Percentiles rank a stretch among this genome's conserved stretches.
These are phyloP conservation scores for Callyntrura sp. DNA, from an alignment of 2,888 invertebrate genomes.

Conservation along the genomic window DNA sequence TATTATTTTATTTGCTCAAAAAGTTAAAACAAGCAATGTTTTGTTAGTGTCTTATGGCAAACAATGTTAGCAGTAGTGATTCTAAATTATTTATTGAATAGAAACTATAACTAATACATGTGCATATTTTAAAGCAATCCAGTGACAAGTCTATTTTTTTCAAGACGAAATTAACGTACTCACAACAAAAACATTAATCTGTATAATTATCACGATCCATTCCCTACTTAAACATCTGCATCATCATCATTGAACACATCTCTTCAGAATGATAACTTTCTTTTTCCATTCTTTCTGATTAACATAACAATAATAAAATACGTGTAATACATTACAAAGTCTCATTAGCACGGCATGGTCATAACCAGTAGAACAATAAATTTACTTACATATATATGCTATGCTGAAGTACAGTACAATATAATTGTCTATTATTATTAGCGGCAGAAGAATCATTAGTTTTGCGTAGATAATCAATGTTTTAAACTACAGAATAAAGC, in stretches of 20 bases:
- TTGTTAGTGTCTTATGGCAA: conserved; percentile 24
- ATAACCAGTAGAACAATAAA: conserved; percentile 18
- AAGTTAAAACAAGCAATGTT: conserved; percentile 7
- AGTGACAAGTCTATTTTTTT: too few species aligned
- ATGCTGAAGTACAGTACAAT: not conserved
- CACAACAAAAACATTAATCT: not conserved
- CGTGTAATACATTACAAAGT: not conserved
- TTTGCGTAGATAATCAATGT: too few species aligned
- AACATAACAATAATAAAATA: too few species aligned
- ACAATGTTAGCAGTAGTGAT: not conserved
- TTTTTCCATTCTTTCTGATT: not conserved
- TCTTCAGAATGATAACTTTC: not conserved
- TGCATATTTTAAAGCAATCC: conserved; percentile 18
- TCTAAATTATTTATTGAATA: not conserved
- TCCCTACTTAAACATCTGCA: conserved; percentile 23
- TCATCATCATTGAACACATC: conserved; percentile 15
- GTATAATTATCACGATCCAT: conserved; percentile 2
- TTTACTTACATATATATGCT: conserved; percentile 6
- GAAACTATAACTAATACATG: not conserved
- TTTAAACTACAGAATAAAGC: not conserved
- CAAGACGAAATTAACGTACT: not conserved
- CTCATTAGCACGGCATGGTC: conserved; percentile 2
- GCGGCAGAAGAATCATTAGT: not conserved
- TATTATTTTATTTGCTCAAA: too few species aligned
- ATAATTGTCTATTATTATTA: not conserved